These are phyloP conservation scores for Gandaritis pyraliata DNA, from an alignment of 2,888 invertebrate genomes.

Conservation along the genomic window DNA sequence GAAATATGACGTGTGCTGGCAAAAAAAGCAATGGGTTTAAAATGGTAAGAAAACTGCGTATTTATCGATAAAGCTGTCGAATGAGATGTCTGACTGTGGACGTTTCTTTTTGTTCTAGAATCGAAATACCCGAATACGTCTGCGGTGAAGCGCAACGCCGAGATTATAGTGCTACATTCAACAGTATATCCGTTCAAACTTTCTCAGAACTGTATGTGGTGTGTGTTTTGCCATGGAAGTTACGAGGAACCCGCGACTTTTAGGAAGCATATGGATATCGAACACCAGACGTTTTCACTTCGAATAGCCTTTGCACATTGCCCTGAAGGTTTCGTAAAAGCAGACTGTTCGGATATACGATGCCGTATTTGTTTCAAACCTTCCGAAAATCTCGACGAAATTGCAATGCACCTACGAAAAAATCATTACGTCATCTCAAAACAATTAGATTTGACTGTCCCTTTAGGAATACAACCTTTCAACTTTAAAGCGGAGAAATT, in stretches of 20 bases:
- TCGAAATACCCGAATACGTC: conserved; percentile 64
- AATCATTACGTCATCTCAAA: conserved; percentile 31
- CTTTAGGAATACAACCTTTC: conserved; percentile 48
- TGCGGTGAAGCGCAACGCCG: conserved; percentile 70
- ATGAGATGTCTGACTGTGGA: conserved; percentile 43
- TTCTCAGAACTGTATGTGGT: conserved; percentile 70
- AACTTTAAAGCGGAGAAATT: conserved; percentile 43
- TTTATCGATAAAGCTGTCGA: conserved; percentile 16
- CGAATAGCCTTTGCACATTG: conserved; percentile 65
- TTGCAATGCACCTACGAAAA: conserved; percentile 45
- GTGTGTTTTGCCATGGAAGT: conserved; percentile 74
- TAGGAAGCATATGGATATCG: conserved; percentile 68
- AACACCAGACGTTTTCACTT: conserved; percentile 65
- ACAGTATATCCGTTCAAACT: conserved; percentile 79
- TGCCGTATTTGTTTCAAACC: conserved; percentile 47
- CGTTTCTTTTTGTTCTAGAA: conserved; percentile 82
- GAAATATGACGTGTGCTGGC: too few relatives aligned
- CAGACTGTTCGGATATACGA: conserved; percentile 50
- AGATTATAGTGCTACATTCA: conserved; percentile 71
- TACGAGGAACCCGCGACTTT: conserved; percentile 63
- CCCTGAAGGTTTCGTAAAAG: conserved; percentile 44
- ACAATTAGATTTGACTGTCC: conserved; percentile 23
- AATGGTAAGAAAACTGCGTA: too few relatives aligned
- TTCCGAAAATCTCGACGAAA: conserved; percentile 39
- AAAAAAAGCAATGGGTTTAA: too few relatives aligned